phyloP scores from a whole-genome alignment of 2,888 invertebrate genomes.

The Hemithea aestivaria region DNA sequence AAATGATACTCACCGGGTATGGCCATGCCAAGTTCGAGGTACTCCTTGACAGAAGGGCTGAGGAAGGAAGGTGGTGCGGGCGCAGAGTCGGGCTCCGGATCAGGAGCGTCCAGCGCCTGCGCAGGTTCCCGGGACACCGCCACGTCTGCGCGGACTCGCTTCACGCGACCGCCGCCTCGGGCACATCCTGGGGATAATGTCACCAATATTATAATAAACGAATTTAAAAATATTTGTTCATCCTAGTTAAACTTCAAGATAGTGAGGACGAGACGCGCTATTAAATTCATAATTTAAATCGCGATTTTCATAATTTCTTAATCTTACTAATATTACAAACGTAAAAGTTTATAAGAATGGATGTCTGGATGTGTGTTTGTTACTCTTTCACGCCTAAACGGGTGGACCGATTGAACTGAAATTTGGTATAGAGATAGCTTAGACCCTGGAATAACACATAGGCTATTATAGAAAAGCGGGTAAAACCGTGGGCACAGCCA shows the following conservation, averaged over 20 bases:
- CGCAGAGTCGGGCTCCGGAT: slow-evolving; percentile 67
- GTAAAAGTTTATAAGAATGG: too few species aligned
- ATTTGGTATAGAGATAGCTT: too few species aligned
- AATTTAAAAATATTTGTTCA: background rate
- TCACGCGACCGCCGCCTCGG: slow-evolving; percentile 81
- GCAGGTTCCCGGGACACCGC: slow-evolving; percentile 60
- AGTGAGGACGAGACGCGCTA: background rate
- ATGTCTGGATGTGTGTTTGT: too few species aligned
- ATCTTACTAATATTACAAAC: too few species aligned
- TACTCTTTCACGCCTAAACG: too few species aligned
- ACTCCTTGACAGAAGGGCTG: slow-evolving; percentile 91
- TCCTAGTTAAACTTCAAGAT: too few species aligned
- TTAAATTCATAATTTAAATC: background rate
- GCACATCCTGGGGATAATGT: slow-evolving; percentile 81
- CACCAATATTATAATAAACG: too few species aligned
- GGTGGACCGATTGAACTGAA: too few species aligned
- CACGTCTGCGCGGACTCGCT: slow-evolving; percentile 76
- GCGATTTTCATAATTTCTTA: too few species aligned
- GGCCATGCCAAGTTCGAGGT: slow-evolving; percentile 91
- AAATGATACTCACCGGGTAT: slow-evolving; percentile 87
- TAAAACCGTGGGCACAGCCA: too few species aligned
- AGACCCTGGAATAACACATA: too few species aligned
- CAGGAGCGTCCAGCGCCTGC: slow-evolving; percentile 69
- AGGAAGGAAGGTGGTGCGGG: slow-evolving; percentile 87
- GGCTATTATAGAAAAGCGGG: too few species aligned